phyloP scores from a whole-genome alignment of 2,113 vertebrate genomes.

The Lophura nycthemera region DNA sequence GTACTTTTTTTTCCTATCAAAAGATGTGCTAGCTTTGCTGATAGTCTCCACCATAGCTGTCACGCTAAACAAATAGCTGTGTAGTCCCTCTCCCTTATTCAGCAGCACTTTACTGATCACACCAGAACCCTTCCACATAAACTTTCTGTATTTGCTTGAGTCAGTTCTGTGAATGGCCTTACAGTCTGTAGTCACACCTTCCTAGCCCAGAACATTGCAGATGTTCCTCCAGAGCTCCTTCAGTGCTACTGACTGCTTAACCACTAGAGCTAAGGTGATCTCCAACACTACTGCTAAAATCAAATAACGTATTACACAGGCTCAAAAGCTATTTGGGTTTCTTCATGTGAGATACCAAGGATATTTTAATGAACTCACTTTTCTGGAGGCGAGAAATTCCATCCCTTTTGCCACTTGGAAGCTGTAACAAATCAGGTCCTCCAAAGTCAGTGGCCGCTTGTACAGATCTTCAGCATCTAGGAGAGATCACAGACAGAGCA shows the following conservation, averaged over 20 bases:
- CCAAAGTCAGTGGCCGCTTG: constrained; percentile 89
- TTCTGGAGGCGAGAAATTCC: constrained; percentile 94
- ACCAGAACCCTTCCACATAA: neutral
- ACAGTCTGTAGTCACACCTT: neutral
- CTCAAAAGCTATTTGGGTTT: neutral
- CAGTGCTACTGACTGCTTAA: neutral
- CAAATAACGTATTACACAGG: neutral
- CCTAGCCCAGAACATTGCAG: neutral
- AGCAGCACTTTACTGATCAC: neutral
- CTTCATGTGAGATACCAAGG: neutral
- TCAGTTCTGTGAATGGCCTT: neutral
- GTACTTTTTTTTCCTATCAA: fast-evolving
- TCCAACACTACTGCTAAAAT: neutral
- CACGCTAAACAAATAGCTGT: neutral
- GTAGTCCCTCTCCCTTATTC: neutral
- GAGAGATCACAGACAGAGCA: constrained; percentile 15
- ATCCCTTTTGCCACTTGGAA: constrained; percentile 97
- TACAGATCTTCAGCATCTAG: constrained; percentile 91
- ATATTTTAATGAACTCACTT: constrained; percentile 76
- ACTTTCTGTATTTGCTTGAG: neutral
- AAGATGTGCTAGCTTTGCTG: neutral
- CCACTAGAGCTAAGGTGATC: neutral
- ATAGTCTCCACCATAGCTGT: neutral
- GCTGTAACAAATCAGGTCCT: constrained; percentile 95
- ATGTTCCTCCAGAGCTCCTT: neutral